phyloP scores from a whole-genome alignment of 2,888 invertebrate species.

The Ecliptopera silaceata region DNA sequence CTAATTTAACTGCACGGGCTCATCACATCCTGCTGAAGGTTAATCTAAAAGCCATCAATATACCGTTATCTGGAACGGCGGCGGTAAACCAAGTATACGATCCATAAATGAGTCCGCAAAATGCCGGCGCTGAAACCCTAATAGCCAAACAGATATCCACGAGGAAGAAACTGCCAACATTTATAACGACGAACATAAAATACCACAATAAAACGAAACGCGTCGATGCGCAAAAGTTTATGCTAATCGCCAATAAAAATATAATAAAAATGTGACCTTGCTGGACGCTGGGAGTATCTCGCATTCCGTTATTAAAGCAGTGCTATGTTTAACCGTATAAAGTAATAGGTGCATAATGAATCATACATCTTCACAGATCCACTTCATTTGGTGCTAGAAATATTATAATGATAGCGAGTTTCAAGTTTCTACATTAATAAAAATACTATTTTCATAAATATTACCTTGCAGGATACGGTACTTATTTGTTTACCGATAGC shows the following conservation, averaged over 20 bases:
- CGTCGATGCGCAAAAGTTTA: conserved; percentile 60
- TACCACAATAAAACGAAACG: conserved; percentile 67
- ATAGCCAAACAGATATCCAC: conserved; percentile 56
- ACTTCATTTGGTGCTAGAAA: background rate
- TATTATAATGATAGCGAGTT: background rate
- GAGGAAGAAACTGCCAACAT: conserved; percentile 64
- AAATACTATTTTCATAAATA: background rate
- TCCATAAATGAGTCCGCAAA: conserved; percentile 70
- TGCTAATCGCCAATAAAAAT: conserved; percentile 67
- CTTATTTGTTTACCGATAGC: background rate
- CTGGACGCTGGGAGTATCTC: conserved; percentile 43
- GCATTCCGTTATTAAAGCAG: conserved; percentile 38
- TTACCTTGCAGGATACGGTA: background rate
- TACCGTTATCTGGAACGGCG: conserved; percentile 68
- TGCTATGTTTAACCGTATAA: conserved; percentile 36
- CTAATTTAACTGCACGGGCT: conserved; percentile 61
- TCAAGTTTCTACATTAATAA: background rate
- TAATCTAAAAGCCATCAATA: conserved; percentile 72
- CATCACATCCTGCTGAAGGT: conserved; percentile 49
- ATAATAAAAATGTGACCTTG: conserved; percentile 60
- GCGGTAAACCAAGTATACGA: conserved; percentile 70
- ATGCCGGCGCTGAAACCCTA: conserved; percentile 57
- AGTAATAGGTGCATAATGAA: conserved; percentile 23
- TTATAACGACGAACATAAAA: conserved; percentile 63
- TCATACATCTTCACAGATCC: conserved; percentile 8